Conservation (phyloP, 2,888 invertebrate genomes). For the Camponotus fellah region DNA sequence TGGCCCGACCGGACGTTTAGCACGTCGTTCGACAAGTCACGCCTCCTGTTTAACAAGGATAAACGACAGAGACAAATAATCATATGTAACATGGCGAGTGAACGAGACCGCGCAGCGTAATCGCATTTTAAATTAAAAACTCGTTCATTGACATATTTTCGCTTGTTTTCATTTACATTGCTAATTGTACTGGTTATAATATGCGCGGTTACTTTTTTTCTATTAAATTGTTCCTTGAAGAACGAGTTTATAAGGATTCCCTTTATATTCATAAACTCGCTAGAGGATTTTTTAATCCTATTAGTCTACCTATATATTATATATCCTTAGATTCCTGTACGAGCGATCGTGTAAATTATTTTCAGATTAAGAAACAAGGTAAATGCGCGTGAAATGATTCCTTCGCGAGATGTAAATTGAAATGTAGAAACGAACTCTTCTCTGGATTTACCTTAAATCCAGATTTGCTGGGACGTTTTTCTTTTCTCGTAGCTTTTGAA, state of each 20-base stretch:
- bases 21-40: conserved; percentile 36
- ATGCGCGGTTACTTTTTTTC: neutral
- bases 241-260: neutral
- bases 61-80: conserved; percentile 23
- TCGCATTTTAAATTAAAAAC: conserved; percentile 9
- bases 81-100: neutral
- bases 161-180: neutral
- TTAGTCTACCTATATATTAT: neutral
- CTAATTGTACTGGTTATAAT: neutral
- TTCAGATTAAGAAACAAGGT: neutral
- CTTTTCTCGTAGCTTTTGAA: neutral
- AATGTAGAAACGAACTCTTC: neutral
- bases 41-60: conserved; percentile 1
- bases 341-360: conserved; percentile 11
- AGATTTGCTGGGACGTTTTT: neutral
- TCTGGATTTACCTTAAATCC: conserved; percentile 12
- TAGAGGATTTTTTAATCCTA: neutral
- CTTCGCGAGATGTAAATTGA: neutral
- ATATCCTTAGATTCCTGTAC: too few species aligned
- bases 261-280: neutral
- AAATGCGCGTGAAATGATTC: neutral
- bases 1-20: conserved; percentile 7
- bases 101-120: neutral
- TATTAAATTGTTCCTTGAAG: neutral
- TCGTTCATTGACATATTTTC: neutral